A percentile compares a stretch with the other conserved stretches of the same genome.
These are phyloP conservation scores for Geotrupes spiniger DNA, from an alignment of 2,888 invertebrate genomes.

Conservation along the genomic window DNA sequence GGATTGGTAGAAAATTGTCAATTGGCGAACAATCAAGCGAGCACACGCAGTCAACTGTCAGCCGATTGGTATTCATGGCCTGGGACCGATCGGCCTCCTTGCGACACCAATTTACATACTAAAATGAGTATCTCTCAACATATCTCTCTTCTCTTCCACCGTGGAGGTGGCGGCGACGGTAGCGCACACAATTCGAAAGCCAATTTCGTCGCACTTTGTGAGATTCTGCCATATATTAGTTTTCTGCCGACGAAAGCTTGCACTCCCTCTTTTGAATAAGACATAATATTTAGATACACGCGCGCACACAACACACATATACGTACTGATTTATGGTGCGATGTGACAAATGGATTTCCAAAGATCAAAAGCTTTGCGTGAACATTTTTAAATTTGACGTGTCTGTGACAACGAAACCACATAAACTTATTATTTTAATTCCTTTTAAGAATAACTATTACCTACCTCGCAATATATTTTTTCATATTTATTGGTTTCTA, in stretches of 20 bases:
- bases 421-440: too few species aligned
- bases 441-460: too few species aligned
- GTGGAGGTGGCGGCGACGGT: too few species aligned
- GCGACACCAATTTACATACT: slow-evolving; percentile 49
- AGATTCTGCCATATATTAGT: slow-evolving; percentile 5
- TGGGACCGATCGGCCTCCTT: slow-evolving; percentile 49
- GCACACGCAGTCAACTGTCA: slow-evolving; percentile 41
- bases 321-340: neutral
- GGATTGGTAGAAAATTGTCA: slow-evolving; percentile 41
- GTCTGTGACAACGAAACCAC: too few species aligned
- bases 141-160: slow-evolving; percentile 36
- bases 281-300: neutral
- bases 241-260: neutral
- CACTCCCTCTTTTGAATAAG: slow-evolving; percentile 3
- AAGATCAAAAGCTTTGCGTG: slow-evolving; percentile 4
- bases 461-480: too few species aligned
- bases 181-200: neutral
- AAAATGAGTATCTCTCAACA: slow-evolving; percentile 41
- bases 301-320: neutral
- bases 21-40: slow-evolving; percentile 42
- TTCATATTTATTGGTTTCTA: too few species aligned
- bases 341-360: slow-evolving; percentile 1
- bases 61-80: slow-evolving; percentile 49
- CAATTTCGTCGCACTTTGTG: slow-evolving; percentile 7
- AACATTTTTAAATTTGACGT: too few species aligned